These are phyloP conservation scores for Oxyteleia sp. DNA, from an alignment of 2,888 invertebrate species.

Conservation along the genomic window DNA sequence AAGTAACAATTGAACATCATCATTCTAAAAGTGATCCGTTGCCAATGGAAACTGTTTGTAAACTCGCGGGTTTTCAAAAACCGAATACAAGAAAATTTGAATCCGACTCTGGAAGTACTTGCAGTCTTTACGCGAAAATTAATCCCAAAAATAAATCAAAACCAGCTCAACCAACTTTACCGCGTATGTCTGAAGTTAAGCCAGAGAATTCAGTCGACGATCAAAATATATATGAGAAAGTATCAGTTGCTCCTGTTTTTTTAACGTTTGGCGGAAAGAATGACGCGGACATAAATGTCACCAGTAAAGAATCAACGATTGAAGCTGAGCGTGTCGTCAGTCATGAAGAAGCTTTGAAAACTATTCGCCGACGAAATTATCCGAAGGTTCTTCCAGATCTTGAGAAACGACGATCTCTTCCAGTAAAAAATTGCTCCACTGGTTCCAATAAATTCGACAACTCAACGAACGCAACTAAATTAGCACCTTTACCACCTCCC, in stretches of 20 bases:
- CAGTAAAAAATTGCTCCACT: conserved; percentile 79
- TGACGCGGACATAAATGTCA: conserved; percentile 91
- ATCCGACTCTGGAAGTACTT: conserved; percentile 85
- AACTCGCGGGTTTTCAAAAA: too few relatives aligned
- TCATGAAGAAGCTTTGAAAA: conserved; percentile 91
- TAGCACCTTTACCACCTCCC: conserved; percentile 91
- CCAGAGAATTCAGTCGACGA: conserved; percentile 46
- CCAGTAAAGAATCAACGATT: conserved; percentile 89
- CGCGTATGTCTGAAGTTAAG: too few relatives aligned
- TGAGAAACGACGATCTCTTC: conserved; percentile 85
- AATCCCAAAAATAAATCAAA: conserved; percentile 84
- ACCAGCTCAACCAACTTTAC: conserved; percentile 73
- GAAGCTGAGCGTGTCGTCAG: conserved; percentile 88
- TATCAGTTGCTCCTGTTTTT: conserved; percentile 77
- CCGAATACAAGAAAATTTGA: conserved; percentile 81
- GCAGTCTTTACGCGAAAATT: conserved; percentile 85
- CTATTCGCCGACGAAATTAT: conserved; percentile 93
- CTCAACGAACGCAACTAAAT: conserved; percentile 55
- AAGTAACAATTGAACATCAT: conserved; percentile 86
- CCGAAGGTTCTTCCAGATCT: conserved; percentile 96
- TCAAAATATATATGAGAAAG: conserved; percentile 80
- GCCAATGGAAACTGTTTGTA: conserved; percentile 82
- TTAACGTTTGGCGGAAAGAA: conserved; percentile 80
- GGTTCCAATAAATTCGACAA: conserved; percentile 23
- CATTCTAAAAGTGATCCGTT: conserved; percentile 86